Evolutionary conservation across 2,113 vertebrate genomes (phyloP), one percentile per base, ranked within the genome.

Genomic region (Ophiodon elongatus): DNA sequence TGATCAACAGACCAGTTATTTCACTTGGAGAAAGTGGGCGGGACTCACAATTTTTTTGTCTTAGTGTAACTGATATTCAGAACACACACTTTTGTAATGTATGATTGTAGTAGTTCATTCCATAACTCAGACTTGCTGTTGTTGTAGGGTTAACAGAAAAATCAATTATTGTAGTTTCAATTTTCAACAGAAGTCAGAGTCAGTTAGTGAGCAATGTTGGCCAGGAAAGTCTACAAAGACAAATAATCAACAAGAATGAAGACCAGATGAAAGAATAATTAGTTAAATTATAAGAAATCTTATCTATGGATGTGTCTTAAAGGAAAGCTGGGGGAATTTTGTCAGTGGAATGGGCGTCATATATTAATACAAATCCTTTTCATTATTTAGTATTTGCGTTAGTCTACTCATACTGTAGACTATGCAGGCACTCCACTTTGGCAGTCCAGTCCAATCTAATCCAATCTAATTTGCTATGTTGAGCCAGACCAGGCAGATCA

Each of bases 381-480:
- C 23, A 84, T 76, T 84, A 79, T 83, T 90, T 80, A 60, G 78
- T 64, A 10, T 87, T 72, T 67, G 37, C 65, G 73, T 71, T 31
- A n/a, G 47, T 70, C 62, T 67, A 21, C 45, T 71, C 27, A 62
- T 67, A 21, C 65, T 45, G 62, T 7, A 52, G 52, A 73, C 45
- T 23, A 11, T 33, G 45, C 60, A 70, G 33, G 31, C 62, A 14
- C 19, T 72, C 37, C 29, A 31, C 15, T 82, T 88, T 89, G 85
- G 80, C 81, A 77, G 67, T 19, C 4, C 50, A 17, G 3, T 52
- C 41, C 76, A 47, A 43, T 73, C 65, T 39, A 82, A 86, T 89
- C 63, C 70, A 75, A 82, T 85, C 54, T 83, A 68, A 67, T 84
- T 39, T 76, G 59, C 70, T 80, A 13, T 73, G 50, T 11, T 66